Evolutionary conservation across 2,888 invertebrate species (phyloP).

Genomic region (Melipona bicolor): DNA sequence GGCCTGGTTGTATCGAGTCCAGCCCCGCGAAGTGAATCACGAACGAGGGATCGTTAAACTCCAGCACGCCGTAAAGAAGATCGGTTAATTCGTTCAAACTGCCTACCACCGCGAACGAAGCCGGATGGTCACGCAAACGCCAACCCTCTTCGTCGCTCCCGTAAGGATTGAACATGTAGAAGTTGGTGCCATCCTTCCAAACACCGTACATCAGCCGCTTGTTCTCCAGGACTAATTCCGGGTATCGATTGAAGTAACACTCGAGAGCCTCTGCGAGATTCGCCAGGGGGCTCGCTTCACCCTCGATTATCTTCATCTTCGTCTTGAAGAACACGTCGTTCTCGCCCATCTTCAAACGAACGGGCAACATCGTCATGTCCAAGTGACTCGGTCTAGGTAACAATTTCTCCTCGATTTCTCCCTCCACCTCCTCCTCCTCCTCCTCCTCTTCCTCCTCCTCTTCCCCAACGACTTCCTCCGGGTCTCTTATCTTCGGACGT

Average conservation of each 20-base stretch:
- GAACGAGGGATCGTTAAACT: slow-evolving; percentile 76
- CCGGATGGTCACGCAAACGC: slow-evolving; percentile 71
- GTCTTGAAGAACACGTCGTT: slow-evolving; percentile 67
- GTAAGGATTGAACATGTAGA: slow-evolving; percentile 80
- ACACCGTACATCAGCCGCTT: slow-evolving; percentile 75
- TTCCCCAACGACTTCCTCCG: slow-evolving; percentile 48
- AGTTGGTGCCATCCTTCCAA: slow-evolving; percentile 74
- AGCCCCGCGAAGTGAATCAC: slow-evolving; percentile 74
- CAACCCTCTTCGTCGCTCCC: slow-evolving; percentile 78
- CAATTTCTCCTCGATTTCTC: slow-evolving; percentile 48
- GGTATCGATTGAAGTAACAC: slow-evolving; percentile 74
- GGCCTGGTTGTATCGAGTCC: slow-evolving; percentile 71
- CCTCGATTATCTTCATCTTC: slow-evolving; percentile 70
- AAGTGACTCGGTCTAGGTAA: slow-evolving; percentile 69
- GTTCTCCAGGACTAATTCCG: slow-evolving; percentile 78
- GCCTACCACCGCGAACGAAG: slow-evolving; percentile 73
- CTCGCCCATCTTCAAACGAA: slow-evolving; percentile 70
- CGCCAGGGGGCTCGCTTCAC: slow-evolving; percentile 76
- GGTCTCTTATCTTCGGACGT: slow-evolving; percentile 54
- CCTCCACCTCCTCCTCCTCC: slow-evolving; percentile 61
- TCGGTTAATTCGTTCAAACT: slow-evolving; percentile 75
- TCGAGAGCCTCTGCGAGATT: slow-evolving; percentile 80
- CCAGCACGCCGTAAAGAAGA: slow-evolving; percentile 75
- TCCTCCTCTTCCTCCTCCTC: slow-evolving; percentile 62
- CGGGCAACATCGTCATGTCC: slow-evolving; percentile 76